Percentiles rank a stretch among this genome's conserved stretches.
Conservation (phyloP, 2,797 vertebrate genomes). For the Esox lucius region DNA sequence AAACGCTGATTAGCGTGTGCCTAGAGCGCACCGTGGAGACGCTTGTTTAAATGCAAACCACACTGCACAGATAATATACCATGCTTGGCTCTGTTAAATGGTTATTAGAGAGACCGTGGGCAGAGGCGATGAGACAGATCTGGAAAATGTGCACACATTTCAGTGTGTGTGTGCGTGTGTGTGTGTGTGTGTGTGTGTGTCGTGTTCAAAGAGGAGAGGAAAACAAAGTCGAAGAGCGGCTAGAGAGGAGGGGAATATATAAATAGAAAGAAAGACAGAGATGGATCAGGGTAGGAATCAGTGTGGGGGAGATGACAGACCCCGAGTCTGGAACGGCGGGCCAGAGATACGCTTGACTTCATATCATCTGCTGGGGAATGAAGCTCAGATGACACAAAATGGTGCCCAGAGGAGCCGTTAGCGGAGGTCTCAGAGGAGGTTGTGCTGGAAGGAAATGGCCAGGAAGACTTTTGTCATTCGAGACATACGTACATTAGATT, state of each 20-base stretch:
- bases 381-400: slow-evolving; percentile 43
- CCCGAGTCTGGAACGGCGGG: slow-evolving; percentile 54
- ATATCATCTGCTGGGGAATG: slow-evolving; percentile 55
- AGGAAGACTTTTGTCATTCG: neutral
- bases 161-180: slow-evolving; percentile 5
- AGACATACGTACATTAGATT: neutral
- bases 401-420: slow-evolving; percentile 33
- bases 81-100: slow-evolving; percentile 38
- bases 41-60: slow-evolving; percentile 50
- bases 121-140: slow-evolving; percentile 1
- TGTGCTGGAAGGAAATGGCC: neutral
- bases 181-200: slow-evolving; percentile 14
- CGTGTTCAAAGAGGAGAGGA: slow-evolving; percentile 48
- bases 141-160: neutral
- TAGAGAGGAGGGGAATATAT: slow-evolving; percentile 21
- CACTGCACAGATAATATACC: slow-evolving; percentile 44
- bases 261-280: slow-evolving; percentile 9
- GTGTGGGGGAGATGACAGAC: slow-evolving; percentile 57
- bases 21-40: slow-evolving; percentile 42
- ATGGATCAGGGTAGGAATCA: slow-evolving; percentile 50
- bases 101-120: slow-evolving; percentile 4
- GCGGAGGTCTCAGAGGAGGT: neutral
- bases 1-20: slow-evolving; percentile 65
- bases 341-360: slow-evolving; percentile 47
- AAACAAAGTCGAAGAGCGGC: slow-evolving; percentile 32